Evolutionary conservation across 2,888 invertebrate species (phyloP), one percentile per base, ranked within the genome.

Genomic region (Ganaspis brasiliensis): DNA sequence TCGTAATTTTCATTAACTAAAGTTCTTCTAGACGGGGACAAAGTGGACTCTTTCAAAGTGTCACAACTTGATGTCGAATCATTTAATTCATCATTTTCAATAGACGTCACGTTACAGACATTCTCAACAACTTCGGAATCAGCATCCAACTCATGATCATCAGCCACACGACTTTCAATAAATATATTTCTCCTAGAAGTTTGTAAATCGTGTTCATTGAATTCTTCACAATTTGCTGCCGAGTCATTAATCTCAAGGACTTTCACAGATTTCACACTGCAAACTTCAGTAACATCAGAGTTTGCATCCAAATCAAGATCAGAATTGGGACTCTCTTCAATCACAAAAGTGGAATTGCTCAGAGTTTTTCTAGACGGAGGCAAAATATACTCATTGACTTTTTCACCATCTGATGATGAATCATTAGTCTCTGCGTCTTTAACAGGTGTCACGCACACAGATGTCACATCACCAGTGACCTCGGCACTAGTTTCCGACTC

Each of bases 301-400:
- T 45, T 45, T 8, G 45, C 19, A 52, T 71, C 55, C 12, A 10
- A 77, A 56, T 49, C 63, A 59, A 59, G 31, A 31, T 31, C 40
- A 14, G 10, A 9, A 63, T 63, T 19, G 14, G 45, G 40, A 45
- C 10, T 67, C 0, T 26, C 45, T 1, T n/a, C 16, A 52, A 52
- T 31, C n/a, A 31, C 26, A 59, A 31, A 10, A 16, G 59, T 8
- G 26, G n/a, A 26, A 35, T 59, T 59, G 1, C 26, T 24, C 24
- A 89, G 81, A 19, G 87, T 88, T 61, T 82, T 81, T 31, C 84
- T 83, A 24, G 84, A 81, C 4, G 82, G 77, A 8, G 88, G 52
- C 19, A 52, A 19, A 52, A 52, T 52, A n/a, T 52, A 52, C 8
- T 19, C 19, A 8, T 52, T 19, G 19, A 52, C 16, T 52, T 52